phyloP scores from a whole-genome alignment of 2,888 invertebrate species.

The Branchipolynoe longqiensis region DNA sequence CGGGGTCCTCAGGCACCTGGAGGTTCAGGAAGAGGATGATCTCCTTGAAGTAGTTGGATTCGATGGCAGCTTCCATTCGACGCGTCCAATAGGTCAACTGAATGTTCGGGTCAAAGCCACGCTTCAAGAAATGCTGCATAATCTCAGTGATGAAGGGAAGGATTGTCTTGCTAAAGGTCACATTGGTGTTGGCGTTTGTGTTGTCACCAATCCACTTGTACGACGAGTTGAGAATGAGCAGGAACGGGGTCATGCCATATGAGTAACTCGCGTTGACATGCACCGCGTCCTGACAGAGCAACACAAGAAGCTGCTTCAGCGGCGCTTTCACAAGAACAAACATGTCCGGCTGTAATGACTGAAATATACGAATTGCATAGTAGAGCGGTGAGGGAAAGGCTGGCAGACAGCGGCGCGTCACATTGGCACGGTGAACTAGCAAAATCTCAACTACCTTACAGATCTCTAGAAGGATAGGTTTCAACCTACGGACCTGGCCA shows the following conservation, averaged over 20 bases:
- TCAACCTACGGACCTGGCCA: constrained; percentile 67
- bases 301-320: constrained; percentile 66
- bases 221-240: constrained; percentile 65
- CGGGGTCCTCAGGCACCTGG: constrained; percentile 63
- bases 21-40: constrained; percentile 66
- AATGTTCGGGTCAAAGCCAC: constrained; percentile 66
- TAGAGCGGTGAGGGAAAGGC: constrained; percentile 67
- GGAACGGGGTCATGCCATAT: constrained; percentile 66
- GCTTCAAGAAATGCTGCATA: constrained; percentile 66
- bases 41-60: constrained; percentile 69
- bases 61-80: constrained; percentile 68
- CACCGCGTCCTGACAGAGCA: constrained; percentile 67
- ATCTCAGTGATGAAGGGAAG: constrained; percentile 67
- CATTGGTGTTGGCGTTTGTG: constrained; percentile 62
- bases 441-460: constrained; percentile 68
- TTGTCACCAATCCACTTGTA: constrained; percentile 66
- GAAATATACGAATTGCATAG: constrained; percentile 69
- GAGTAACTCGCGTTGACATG: constrained; percentile 67
- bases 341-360: constrained; percentile 70
- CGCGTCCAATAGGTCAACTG: constrained; percentile 67
- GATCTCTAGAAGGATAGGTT: constrained; percentile 68
- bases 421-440: constrained; percentile 67
- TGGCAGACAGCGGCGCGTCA: constrained; percentile 63
- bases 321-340: constrained; percentile 68
- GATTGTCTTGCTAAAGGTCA: constrained; percentile 66